Conservation (phyloP, 2,888 invertebrate species). For the Macaria notata region DNA sequence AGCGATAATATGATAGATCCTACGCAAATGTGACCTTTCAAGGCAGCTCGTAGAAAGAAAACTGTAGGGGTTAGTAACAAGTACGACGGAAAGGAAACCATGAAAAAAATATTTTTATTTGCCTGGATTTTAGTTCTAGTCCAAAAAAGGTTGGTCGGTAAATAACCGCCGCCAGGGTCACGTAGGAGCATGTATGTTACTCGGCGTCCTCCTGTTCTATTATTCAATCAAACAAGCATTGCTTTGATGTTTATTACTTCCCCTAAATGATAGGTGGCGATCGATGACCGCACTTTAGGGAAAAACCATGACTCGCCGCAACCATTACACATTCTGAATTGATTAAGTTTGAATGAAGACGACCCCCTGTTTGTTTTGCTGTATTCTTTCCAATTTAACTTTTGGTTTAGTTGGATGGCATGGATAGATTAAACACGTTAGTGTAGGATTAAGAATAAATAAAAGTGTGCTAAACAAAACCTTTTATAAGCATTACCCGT, state of each 20-base stretch:
- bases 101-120: not conserved
- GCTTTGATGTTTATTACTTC: constrained; percentile 61
- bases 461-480: no score
- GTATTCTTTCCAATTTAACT: not conserved
- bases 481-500: no score
- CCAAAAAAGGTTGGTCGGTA: constrained; percentile 30
- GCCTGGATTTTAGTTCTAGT: constrained; percentile 5
- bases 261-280: constrained; percentile 61
- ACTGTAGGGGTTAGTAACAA: no score
- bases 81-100: not conserved
- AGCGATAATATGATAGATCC: no score
- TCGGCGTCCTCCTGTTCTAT: constrained; percentile 47
- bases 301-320: constrained; percentile 63
- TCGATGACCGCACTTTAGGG: constrained; percentile 60
- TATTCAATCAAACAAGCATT: constrained; percentile 63
- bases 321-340: constrained; percentile 15
- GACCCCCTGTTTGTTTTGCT: not conserved
- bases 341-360: constrained; percentile 13
- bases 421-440: no score
- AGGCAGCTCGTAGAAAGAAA: no score
- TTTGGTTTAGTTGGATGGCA: no score
- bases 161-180: constrained; percentile 38
- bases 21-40: no score
- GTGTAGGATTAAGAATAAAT: no score
- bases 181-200: constrained; percentile 44